These are phyloP conservation scores for Dinothrombium tinctorium DNA, from an alignment of 1,140 invertebrate genomes.

Conservation along the genomic window DNA sequence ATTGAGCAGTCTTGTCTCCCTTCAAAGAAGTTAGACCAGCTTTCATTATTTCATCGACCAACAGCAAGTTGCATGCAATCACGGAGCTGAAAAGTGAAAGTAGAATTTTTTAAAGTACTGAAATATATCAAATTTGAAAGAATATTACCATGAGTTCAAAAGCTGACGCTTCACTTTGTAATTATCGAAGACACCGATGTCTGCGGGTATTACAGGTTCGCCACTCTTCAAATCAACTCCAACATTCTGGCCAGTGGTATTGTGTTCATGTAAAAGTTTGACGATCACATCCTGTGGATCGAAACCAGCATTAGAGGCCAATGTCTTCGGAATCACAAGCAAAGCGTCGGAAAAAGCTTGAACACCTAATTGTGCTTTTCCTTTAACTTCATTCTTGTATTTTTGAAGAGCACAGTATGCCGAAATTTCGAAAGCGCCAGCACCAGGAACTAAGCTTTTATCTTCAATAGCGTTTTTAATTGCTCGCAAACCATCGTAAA, in stretches of 20 bases:
- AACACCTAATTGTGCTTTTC: constrained; percentile 68
- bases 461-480: constrained; percentile 94
- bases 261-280: constrained; percentile 63
- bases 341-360: constrained; percentile 89
- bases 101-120: constrained; percentile 1
- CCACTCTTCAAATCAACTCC: constrained; percentile 68
- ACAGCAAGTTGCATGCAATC: constrained; percentile 83
- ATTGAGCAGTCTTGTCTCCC: constrained; percentile 2
- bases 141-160: constrained; percentile 61
- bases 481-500: constrained; percentile 80
- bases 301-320: constrained; percentile 79
- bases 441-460: constrained; percentile 59
- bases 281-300: constrained; percentile 87
- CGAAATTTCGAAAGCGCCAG: constrained; percentile 86
- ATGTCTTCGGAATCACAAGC: constrained; percentile 78
- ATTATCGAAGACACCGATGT: constrained; percentile 80
- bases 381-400: constrained; percentile 56
- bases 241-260: constrained; percentile 36
- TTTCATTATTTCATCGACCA: constrained; percentile 98
- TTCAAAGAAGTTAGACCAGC: constrained; percentile 71
- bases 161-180: constrained; percentile 94
- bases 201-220: constrained; percentile 54
- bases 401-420: constrained; percentile 54
- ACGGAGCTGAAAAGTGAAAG: constrained; percentile 41
- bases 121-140: constrained; percentile 1